Evolutionary conservation across 2,113 vertebrate species (phyloP), one percentile per base, ranked within the genome.

Genomic region (Gobio gobio): DNA sequence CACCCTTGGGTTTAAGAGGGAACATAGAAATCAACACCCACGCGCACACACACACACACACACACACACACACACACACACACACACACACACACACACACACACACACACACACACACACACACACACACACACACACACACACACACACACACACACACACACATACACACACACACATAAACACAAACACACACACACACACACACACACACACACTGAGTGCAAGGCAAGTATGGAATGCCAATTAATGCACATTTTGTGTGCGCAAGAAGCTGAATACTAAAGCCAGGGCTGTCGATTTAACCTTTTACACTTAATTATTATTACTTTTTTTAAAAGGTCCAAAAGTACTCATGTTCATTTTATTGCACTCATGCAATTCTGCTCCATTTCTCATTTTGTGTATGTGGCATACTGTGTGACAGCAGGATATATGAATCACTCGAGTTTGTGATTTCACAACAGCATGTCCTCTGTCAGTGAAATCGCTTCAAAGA

Each of bases 1-100:
- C 79, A 78, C 64, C 79, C 74, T 43, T 66, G 77, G 83, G 86
- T 75, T 73, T 85, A 63, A 33, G 74, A 33, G 49, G 74, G 26
- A 85, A 73, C 40, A 63, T n/a, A 72, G 78, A 74, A 74, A 74
- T 78, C 78, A 70, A 77, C 68, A 72, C 68, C 36, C 36, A 0
- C 40, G 6, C 40, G 6, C 40, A 0, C 40, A 7, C 40, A 40
- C 40, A 40, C 40, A 2, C 40, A 7, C 40, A 73, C 70, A 26
- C 45, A 74, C 68, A 70, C 66, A 84, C 83, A 68, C 45, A 58
- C 47, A 68, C 63, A 70, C 70, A 29, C 63, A 66, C 63, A 64
- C 68, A n/a, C 45, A 49, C 72, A 73, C 22, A 29, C n/a, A 77
- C 68, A 72, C 68, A 4, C 36, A 0, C 40, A 0, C 40, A 7